Conservation (phyloP, 2,113 vertebrate genomes). For the Python bivittatus region DNA sequence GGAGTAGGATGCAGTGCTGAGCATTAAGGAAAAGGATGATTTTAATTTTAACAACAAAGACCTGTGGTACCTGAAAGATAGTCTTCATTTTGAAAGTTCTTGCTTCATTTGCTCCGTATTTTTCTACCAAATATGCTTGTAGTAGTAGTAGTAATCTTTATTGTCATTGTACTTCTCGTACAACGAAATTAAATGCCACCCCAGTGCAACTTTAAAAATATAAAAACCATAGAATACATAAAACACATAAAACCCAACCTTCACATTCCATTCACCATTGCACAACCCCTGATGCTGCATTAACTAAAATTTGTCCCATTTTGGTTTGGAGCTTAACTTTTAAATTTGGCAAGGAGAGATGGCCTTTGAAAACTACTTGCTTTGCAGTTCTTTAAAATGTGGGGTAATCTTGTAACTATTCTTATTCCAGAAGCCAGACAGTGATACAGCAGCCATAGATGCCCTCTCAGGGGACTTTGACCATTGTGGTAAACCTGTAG, state of each 20-base stretch:
- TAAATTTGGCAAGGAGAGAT: not conserved
- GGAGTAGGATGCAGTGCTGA: not conserved
- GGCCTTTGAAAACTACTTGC: not conserved
- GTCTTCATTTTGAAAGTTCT: not conserved
- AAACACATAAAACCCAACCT: too few species aligned
- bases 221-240: too few species aligned
- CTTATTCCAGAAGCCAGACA: constrained; percentile 61
- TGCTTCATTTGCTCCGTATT: not conserved
- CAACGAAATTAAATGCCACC: too few species aligned
- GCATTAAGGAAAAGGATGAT: not conserved
- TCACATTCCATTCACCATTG: too few species aligned
- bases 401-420: not conserved
- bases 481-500: constrained; percentile 50
- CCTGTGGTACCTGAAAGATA: not conserved
- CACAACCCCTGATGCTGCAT: too few species aligned
- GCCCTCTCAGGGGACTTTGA: constrained; percentile 70
- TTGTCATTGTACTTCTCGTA: too few species aligned
- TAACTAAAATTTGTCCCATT: not conserved
- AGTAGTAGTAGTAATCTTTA: too few species aligned
- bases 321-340: not conserved
- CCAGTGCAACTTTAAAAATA: too few species aligned
- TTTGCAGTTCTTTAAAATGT: not conserved
- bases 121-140: not conserved
- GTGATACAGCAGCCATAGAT: constrained; percentile 64
- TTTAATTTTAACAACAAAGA: not conserved